Evolutionary conservation across 2,888 invertebrate genomes (phyloP).

Genomic region (Sphaerophoria taeniata): DNA sequence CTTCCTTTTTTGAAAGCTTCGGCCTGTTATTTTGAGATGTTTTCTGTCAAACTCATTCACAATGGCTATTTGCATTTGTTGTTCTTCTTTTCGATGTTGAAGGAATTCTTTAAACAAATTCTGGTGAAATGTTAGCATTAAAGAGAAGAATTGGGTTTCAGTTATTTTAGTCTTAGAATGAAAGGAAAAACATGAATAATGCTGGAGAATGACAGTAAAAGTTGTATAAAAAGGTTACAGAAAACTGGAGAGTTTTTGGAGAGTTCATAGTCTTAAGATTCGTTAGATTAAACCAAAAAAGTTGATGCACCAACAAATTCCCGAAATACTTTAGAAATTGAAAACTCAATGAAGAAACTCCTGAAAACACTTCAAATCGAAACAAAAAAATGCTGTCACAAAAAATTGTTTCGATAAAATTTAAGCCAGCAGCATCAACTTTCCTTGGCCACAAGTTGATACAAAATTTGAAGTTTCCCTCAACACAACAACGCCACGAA

Average conservation of each 20-base stretch:
- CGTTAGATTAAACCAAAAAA: too few species aligned
- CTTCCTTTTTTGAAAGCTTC: not conserved
- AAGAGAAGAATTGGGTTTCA: not conserved
- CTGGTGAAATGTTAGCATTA: slow-evolving; percentile 33
- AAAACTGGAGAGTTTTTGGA: too few species aligned
- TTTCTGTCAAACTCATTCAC: slow-evolving; percentile 21
- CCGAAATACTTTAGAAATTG: not conserved
- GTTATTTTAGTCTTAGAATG: not conserved
- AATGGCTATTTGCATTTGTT: slow-evolving; percentile 43
- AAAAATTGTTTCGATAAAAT: slow-evolving; percentile 1
- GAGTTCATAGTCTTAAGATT: too few species aligned
- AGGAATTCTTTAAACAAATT: slow-evolving; percentile 14
- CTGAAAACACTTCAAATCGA: not conserved
- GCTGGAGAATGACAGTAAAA: not conserved
- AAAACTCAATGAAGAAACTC: not conserved
- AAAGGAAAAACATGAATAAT: slow-evolving; percentile 4
- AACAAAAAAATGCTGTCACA: not conserved
- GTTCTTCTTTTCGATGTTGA: slow-evolving; percentile 1
- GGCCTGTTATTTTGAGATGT: not conserved
- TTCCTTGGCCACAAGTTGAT: not conserved
- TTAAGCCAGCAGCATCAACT: not conserved
- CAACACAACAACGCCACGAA: slow-evolving; percentile 10
- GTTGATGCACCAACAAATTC: too few species aligned
- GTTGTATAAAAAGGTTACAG: not conserved
- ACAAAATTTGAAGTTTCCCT: not conserved